Evolutionary conservation across 2,113 vertebrate genomes (phyloP).

Genomic region (Chaenogobius annularis): DNA sequence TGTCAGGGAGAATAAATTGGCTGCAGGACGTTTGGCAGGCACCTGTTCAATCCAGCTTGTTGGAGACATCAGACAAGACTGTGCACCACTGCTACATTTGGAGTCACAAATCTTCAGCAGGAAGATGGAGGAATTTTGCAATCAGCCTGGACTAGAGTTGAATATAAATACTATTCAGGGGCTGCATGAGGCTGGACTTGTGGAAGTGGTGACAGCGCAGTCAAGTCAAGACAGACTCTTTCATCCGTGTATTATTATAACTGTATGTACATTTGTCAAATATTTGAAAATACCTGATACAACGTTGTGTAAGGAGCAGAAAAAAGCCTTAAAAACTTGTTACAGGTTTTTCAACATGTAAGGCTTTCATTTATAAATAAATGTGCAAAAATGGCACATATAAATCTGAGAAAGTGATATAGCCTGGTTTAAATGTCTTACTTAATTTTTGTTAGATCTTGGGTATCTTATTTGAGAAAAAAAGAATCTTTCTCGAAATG

Average conservation of each 20-base stretch:
- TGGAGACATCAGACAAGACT: conserved; percentile 48
- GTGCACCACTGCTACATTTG: conserved; percentile 22
- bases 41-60: conserved; percentile 57
- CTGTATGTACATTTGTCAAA: not conserved
- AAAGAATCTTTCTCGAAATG: too few species aligned
- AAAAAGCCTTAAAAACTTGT: too few species aligned
- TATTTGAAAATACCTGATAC: not conserved
- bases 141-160: not conserved
- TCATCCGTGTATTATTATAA: too few species aligned
- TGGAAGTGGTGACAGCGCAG: not conserved
- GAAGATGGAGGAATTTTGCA: conserved; percentile 15
- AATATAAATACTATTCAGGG: not conserved
- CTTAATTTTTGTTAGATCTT: too few species aligned
- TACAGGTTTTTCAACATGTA: too few species aligned
- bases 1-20: conserved; percentile 67
- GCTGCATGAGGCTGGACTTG: not conserved
- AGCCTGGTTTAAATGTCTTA: too few species aligned
- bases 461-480: too few species aligned
- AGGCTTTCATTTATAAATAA: too few species aligned
- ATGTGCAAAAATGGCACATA: too few species aligned
- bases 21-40: conserved; percentile 50
- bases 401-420: too few species aligned
- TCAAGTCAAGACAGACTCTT: not conserved
- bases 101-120: conserved; percentile 30
- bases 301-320: too few species aligned